phyloP scores from a whole-genome alignment of 2,888 invertebrate genomes.

The Lagria hirta region DNA sequence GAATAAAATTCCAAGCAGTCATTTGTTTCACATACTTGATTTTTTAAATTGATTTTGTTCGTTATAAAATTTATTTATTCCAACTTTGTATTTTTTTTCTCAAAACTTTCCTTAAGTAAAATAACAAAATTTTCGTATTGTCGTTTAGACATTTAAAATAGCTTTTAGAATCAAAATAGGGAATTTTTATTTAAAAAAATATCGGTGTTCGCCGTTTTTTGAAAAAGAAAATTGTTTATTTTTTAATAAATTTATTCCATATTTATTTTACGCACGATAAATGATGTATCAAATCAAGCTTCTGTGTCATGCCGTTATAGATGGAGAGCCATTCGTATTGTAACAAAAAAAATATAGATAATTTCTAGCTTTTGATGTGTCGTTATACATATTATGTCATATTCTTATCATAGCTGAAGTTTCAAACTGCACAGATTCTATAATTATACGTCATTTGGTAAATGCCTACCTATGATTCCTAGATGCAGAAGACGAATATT shows the following conservation, averaged over 20 bases:
- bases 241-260: background rate
- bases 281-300: background rate
- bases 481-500: slow-evolving; percentile 78
- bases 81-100: no score
- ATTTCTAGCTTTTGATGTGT: background rate
- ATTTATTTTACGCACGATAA: background rate
- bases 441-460: background rate
- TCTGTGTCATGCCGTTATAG: background rate
- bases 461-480: slow-evolving; percentile 62
- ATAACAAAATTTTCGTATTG: no score
- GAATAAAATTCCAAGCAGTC: background rate
- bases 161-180: background rate
- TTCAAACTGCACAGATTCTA: background rate
- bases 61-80: no score
- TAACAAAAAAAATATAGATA: background rate
- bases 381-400: background rate
- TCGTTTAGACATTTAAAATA: no score
- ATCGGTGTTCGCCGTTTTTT: no score
- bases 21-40: no score
- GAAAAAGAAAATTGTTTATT: background rate
- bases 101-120: no score
- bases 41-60: no score
- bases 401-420: background rate
- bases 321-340: background rate
- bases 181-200: background rate